These are phyloP conservation scores for Neolamprologus falcicula DNA, from an alignment of 2,113 vertebrate genomes.

Conservation along the genomic window DNA sequence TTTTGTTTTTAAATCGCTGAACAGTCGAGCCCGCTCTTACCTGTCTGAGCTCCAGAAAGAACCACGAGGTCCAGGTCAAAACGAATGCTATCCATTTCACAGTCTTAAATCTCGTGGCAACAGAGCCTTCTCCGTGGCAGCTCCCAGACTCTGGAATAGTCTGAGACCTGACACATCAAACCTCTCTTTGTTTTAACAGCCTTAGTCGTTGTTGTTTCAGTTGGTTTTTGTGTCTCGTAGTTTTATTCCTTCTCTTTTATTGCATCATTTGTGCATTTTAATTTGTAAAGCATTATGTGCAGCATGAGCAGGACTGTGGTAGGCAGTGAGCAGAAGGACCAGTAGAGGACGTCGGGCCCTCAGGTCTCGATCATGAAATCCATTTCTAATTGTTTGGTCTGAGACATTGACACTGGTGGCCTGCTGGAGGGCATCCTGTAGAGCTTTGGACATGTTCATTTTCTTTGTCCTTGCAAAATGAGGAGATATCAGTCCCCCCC, in stretches of 20 bases:
- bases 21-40: not conserved
- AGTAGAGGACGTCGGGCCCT: not conserved
- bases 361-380: not conserved
- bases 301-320: not conserved
- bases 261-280: not conserved
- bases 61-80: not conserved
- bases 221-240: not conserved
- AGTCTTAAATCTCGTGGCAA: not conserved
- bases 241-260: not conserved
- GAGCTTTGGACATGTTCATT: not conserved
- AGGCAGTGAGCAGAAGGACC: not conserved
- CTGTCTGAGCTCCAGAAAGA: not conserved
- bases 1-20: not conserved
- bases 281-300: not conserved
- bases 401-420: not conserved
- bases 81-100: not conserved
- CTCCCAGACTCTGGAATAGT: not conserved
- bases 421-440: not conserved
- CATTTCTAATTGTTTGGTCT: not conserved
- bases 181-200: not conserved
- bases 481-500: not conserved
- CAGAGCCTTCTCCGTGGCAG: not conserved
- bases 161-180: not conserved
- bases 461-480: not conserved
- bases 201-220: accelerated